Percentiles rank a stretch among this genome's conserved stretches.
These are phyloP conservation scores for Ichneumon xanthorius DNA, from an alignment of 2,888 invertebrate species.

Conservation along the genomic window DNA sequence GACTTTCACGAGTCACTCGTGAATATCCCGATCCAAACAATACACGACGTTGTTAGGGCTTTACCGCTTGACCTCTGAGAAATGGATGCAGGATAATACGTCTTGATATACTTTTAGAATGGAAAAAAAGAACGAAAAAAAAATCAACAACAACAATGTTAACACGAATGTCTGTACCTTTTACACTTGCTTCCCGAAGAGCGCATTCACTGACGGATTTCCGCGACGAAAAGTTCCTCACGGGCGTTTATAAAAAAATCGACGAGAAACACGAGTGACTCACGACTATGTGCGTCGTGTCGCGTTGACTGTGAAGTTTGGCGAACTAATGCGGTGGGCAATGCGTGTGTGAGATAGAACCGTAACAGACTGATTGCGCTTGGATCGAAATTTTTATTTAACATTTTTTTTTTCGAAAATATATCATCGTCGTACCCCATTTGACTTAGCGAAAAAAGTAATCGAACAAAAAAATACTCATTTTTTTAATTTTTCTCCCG, in stretches of 20 bases:
- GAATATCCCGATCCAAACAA: conserved; percentile 15
- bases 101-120: conserved; percentile 20
- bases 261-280: conserved; percentile 33
- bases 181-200: conserved; percentile 8
- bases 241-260: not conserved
- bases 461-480: not conserved
- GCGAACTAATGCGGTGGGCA: conserved; percentile 31
- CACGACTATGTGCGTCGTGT: conserved; percentile 12
- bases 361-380: conserved; percentile 25
- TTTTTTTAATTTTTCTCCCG: not conserved
- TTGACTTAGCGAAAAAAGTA: not conserved
- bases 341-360: conserved; percentile 12
- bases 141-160: not conserved
- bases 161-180: not conserved
- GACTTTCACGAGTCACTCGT: conserved; percentile 30
- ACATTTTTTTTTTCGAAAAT: not conserved
- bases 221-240: conserved; percentile 8
- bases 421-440: conserved; percentile 9
- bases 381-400: not conserved
- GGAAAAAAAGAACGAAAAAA: not conserved
- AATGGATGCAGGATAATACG: conserved; percentile 34
- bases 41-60: conserved; percentile 43
- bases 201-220: not conserved
- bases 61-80: conserved; percentile 26
- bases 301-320: conserved; percentile 38